These are phyloP conservation scores for Moxostoma hubbsi DNA, from an alignment of 2,797 vertebrate species.

Conservation along the genomic window DNA sequence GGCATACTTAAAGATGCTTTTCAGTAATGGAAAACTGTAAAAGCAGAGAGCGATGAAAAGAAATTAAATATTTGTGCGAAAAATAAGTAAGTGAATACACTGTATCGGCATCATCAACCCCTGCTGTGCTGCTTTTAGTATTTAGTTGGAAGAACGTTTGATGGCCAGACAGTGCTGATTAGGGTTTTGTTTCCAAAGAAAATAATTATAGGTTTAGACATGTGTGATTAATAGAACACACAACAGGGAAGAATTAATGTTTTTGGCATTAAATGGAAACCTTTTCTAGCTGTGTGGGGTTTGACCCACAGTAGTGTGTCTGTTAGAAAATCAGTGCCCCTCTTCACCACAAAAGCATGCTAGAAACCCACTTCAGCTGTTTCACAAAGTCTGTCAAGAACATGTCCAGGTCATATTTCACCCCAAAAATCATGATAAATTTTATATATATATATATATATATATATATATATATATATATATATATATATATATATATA, in stretches of 20 bases:
- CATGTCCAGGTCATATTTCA: not conserved
- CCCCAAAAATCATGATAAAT: too few species aligned
- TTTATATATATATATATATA: too few species aligned
- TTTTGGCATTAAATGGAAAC: constrained; percentile 19
- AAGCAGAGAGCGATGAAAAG: constrained; percentile 23
- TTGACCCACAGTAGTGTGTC: not conserved
- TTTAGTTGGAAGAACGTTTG: constrained; percentile 12
- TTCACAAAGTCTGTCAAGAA: not conserved
- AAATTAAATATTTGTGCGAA: not conserved
- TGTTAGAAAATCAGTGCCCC: not conserved
- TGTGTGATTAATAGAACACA: constrained; percentile 30
- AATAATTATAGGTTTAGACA: not conserved
- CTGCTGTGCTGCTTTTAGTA: constrained; percentile 9
- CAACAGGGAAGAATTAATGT: not conserved
- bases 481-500: not conserved
- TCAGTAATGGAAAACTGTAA: constrained; percentile 29
- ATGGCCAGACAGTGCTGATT: constrained; percentile 6
- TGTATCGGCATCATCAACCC: not conserved
- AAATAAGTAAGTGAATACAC: not conserved
- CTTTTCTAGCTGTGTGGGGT: not conserved
- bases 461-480: too few species aligned
- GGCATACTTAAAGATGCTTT: constrained; percentile 21
- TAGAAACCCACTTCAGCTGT: not conserved
- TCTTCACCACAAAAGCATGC: too few species aligned
- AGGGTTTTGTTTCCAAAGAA: constrained; percentile 19